Conservation (phyloP, 2,113 vertebrate species). For the Empidonax alnorum region DNA sequence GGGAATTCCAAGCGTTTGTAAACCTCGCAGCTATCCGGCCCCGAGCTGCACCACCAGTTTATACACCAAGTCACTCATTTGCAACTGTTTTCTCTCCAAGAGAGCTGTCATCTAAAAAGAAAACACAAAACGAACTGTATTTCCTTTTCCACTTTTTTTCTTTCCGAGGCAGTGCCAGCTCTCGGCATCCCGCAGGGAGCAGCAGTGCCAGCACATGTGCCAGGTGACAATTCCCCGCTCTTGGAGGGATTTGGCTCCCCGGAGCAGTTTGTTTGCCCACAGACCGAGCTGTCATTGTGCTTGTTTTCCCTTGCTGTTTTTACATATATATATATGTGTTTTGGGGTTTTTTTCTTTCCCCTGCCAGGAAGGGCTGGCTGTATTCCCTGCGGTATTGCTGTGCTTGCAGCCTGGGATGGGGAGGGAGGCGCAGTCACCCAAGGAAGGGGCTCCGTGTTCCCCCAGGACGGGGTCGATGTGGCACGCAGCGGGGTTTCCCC, state of each 20-base stretch:
- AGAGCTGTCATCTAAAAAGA: background rate
- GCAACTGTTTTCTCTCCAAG: background rate
- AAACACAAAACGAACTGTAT: background rate
- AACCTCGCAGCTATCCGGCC: background rate
- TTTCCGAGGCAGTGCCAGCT: background rate
- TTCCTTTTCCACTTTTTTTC: background rate
- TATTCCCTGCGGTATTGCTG: background rate
- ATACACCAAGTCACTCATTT: background rate
- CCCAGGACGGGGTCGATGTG: background rate
- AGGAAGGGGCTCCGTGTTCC: background rate
- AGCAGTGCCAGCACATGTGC: background rate
- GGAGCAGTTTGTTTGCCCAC: background rate
- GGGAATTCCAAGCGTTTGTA: background rate
- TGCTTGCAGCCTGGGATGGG: background rate
- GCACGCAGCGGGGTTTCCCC: background rate
- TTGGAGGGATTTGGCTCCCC: background rate
- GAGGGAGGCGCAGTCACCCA: background rate
- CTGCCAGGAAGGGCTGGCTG: background rate
- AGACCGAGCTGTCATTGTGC: background rate
- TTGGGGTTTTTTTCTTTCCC: no score
- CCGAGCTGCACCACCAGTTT: background rate
- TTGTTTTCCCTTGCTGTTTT: background rate
- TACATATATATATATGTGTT: no score
- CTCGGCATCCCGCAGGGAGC: background rate
- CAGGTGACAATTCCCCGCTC: background rate